phyloP scores from a whole-genome alignment of 2,888 invertebrate species.

The Fragum whitleyi region DNA sequence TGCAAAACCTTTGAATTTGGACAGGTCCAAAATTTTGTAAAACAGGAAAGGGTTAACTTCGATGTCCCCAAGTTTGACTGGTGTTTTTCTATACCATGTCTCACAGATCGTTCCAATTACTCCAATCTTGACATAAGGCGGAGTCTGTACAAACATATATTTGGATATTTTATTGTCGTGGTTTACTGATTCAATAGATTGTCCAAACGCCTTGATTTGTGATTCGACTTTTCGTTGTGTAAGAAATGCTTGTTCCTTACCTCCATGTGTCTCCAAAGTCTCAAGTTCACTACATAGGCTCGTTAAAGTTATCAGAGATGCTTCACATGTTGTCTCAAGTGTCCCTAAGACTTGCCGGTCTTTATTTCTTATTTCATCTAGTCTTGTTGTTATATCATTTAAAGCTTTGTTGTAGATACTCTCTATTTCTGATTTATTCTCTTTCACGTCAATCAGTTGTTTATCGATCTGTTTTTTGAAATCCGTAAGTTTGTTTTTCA shows the following conservation, averaged over 20 bases:
- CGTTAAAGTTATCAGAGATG: neutral
- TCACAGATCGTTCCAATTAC: neutral
- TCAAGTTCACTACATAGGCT: neutral
- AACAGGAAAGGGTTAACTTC: neutral
- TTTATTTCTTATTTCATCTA: neutral
- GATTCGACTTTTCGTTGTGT: neutral
- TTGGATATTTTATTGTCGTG: neutral
- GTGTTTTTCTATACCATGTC: neutral
- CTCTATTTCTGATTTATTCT: neutral
- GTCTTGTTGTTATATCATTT: neutral
- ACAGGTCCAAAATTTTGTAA: too few relatives aligned
- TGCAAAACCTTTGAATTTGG: too few relatives aligned
- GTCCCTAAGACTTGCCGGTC: neutral
- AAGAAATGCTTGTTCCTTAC: neutral
- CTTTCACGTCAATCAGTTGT: neutral
- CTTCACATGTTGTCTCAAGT: neutral
- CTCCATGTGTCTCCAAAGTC: neutral
- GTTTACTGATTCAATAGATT: neutral
- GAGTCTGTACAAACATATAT: neutral
- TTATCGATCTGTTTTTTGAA: neutral
- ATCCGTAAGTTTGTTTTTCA: neutral
- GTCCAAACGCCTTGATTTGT: neutral
- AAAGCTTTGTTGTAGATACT: neutral
- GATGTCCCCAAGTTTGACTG: neutral
- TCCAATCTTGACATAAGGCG: neutral